Conservation (phyloP, 2,113 vertebrate species). For the Peromyscus californicus region DNA sequence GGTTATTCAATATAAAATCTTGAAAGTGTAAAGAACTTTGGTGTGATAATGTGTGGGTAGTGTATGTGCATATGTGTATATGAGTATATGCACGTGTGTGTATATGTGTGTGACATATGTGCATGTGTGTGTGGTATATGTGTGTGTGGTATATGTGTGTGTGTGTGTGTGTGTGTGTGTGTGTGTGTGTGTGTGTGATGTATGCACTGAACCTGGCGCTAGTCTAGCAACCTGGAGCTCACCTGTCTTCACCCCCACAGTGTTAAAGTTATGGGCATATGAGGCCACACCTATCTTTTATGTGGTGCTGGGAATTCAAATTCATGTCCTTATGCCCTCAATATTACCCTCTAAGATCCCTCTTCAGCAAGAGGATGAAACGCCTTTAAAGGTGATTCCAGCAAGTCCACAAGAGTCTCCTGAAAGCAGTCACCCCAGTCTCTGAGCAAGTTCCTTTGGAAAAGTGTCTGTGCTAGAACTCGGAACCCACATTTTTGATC, state of each 20-base stretch:
- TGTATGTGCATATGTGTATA: too few relatives aligned
- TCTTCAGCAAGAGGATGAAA: neutral
- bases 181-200: neutral
- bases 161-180: neutral
- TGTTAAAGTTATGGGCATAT: neutral
- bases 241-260: neutral
- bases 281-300: neutral
- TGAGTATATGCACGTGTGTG: neutral
- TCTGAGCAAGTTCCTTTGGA: neutral
- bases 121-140: neutral
- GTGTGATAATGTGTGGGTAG: neutral
- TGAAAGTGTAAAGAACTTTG: constrained; percentile 53
- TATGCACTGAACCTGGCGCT: neutral
- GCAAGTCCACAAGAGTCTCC: neutral
- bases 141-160: neutral
- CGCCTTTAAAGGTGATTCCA: constrained; percentile 9
- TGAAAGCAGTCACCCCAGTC: neutral
- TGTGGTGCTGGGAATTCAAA: neutral
- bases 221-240: neutral
- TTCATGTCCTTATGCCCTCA: neutral
- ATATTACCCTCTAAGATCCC: neutral
- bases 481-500: neutral
- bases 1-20: constrained; percentile 47
- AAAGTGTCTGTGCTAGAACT: neutral
- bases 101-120: neutral